phyloP scores from a whole-genome alignment of 2,113 vertebrate genomes.

The Ranitomeya variabilis region DNA sequence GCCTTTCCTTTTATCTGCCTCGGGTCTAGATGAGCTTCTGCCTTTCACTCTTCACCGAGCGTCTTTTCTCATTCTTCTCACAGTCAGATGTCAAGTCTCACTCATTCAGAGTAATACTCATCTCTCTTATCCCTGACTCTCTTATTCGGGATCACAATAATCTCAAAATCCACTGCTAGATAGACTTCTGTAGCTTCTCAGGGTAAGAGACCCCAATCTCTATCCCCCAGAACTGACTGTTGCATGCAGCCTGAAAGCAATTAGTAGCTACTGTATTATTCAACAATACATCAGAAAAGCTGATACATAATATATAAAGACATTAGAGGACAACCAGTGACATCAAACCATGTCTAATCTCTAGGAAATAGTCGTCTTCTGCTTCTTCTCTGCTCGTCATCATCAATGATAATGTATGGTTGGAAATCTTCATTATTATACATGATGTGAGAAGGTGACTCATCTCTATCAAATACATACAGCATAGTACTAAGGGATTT shows the following conservation, averaged over 20 bases:
- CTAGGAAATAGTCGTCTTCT: background rate
- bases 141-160: constrained; percentile 51
- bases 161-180: constrained; percentile 54
- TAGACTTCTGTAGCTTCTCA: constrained; percentile 12
- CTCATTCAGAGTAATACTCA: constrained; percentile 59
- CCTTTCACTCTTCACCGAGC: constrained; percentile 17
- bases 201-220: constrained; percentile 14
- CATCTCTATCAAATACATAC: background rate
- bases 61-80: constrained; percentile 43
- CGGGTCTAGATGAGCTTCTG: constrained; percentile 14
- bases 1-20: constrained; percentile 47
- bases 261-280: constrained; percentile 24
- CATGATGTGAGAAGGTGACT: background rate
- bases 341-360: constrained; percentile 17
- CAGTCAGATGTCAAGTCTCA: constrained; percentile 58
- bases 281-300: background rate
- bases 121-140: constrained; percentile 54
- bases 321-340: background rate
- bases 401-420: background rate
- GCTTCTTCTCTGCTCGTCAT: background rate
- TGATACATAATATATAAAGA: constrained; percentile 26
- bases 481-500: background rate
- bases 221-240: background rate
- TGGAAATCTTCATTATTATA: background rate
- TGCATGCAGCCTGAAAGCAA: constrained; percentile 1